Evolutionary conservation across 1,140 invertebrate genomes (phyloP).

Genomic region (Bradysia coprophila): DNA sequence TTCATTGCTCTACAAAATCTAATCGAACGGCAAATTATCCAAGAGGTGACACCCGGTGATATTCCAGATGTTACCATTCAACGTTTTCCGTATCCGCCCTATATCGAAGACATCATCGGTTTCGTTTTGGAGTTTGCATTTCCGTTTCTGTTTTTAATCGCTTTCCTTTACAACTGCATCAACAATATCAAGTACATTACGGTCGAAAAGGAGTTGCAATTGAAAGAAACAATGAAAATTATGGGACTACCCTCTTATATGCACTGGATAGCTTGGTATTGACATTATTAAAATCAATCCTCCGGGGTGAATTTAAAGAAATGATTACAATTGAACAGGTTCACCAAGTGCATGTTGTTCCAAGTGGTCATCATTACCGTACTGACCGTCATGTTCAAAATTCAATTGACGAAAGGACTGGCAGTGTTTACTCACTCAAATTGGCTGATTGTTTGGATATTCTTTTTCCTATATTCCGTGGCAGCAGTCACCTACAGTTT

Average conservation of each 20-base stretch:
- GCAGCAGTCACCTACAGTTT: slow-evolving; percentile 38
- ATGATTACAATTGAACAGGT: neutral
- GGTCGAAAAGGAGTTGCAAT: neutral
- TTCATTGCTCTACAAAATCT: too few species aligned
- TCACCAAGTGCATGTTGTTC: neutral
- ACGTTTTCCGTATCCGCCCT: slow-evolving; percentile 56
- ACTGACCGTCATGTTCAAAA: slow-evolving; percentile 3
- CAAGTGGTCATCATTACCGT: too few species aligned
- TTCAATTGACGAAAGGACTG: slow-evolving; percentile 10
- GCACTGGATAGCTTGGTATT: slow-evolving; percentile 2
- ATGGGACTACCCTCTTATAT: slow-evolving; percentile 1
- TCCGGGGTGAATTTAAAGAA: neutral
- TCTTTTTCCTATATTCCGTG: slow-evolving; percentile 29
- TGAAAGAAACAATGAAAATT: slow-evolving; percentile 4
- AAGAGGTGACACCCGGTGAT: too few species aligned
- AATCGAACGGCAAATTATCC: too few species aligned
- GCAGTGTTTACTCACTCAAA: slow-evolving; percentile 19
- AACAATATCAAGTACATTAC: slow-evolving; percentile 2
- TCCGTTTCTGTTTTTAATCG: slow-evolving; percentile 57
- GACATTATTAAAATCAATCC: slow-evolving; percentile 22
- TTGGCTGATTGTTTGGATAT: slow-evolving; percentile 26
- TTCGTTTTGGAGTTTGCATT: slow-evolving; percentile 45
- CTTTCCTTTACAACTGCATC: slow-evolving; percentile 47
- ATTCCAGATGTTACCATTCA: slow-evolving; percentile 9
- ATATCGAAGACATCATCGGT: slow-evolving; percentile 47